Base-by-base conservation (phyloP, 1,140 invertebrate genomes). In the Cydia amplana region DNA sequence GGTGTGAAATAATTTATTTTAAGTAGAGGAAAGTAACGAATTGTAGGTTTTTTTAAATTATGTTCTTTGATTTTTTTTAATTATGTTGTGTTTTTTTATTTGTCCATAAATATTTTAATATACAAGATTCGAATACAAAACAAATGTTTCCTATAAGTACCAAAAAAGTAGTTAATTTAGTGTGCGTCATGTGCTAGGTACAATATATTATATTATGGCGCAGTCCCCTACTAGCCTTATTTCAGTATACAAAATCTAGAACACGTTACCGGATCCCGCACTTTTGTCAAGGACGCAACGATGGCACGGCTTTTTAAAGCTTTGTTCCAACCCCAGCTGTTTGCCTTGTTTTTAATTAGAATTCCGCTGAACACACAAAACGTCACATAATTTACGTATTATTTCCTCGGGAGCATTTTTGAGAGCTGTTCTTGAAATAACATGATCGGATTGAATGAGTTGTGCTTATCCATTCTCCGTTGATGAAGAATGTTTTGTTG, bases 261-360 rank as follows among this genome's bases (percentile, higher is more conserved):
- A 10, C 55, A 60, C 16, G n/a, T n/a, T n/a, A n/a, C n/a, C n/a
- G 10, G n/a, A 12, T 10, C 18, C 49, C 55, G 10, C 55, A 60
- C 20, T 60, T 60, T 60, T 23, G 55, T 60, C 23, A 60, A 60
- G 9, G 20, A 23, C 55, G 20, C 16, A 51, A n/a, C 51, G 3
- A 60, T 60, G 23, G 20, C 55, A 23, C 55, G n/a, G 5, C 4
- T n/a, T 60, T 60, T 60, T 60, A 60, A 20, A 20, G 55, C 55
- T 23, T 60, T 60, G 55, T 60, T 60, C 6, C 12, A n/a, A 51
- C 36, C 46, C 46, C 46, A 49, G 46, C 10, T 60, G 55, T 60
- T 60, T 60, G 55, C 55, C 18, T 23, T 55, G 51, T 55, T 60
- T 60, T 60, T 60, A 60, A 60, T 60, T 60, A 60, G 55, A 23